phyloP scores from a whole-genome alignment of 2,888 invertebrate species.

The Cosmia pyralina region DNA sequence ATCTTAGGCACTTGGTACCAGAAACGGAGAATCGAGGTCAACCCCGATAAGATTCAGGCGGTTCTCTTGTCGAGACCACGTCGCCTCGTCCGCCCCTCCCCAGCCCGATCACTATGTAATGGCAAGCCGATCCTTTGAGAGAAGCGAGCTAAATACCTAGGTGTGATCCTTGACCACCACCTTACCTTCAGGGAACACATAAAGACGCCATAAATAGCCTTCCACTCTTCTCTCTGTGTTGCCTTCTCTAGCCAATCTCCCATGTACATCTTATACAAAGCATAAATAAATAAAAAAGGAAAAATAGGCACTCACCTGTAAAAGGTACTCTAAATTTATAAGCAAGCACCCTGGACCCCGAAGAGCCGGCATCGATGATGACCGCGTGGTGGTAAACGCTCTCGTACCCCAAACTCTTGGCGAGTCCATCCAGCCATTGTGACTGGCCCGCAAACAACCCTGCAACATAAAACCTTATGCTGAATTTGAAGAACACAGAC shows the following conservation, averaged over 20 bases:
- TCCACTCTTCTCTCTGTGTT: background rate
- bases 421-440: conserved; percentile 92
- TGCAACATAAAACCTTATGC: conserved; percentile 64
- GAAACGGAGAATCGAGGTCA: no score
- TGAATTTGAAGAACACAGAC: conserved; percentile 33
- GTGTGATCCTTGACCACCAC: no score
- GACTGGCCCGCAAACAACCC: conserved; percentile 91
- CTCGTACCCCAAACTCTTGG: conserved; percentile 92
- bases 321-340: conserved; percentile 95
- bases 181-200: no score
- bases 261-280: background rate
- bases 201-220: background rate
- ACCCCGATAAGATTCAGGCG: no score
- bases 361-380: conserved; percentile 98
- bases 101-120: background rate
- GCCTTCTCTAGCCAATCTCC: background rate
- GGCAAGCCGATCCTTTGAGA: background rate
- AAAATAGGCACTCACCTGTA: conserved; percentile 87
- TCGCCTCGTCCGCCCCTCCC: background rate
- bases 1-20: background rate
- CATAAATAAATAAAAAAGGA: background rate
- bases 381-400: conserved; percentile 93
- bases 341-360: conserved; percentile 96
- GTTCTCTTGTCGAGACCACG: background rate
- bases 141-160: background rate